Evolutionary conservation across 2,888 invertebrate species (phyloP), one percentile per base, ranked within the genome.

Genomic region (Phymatocera aterrima): DNA sequence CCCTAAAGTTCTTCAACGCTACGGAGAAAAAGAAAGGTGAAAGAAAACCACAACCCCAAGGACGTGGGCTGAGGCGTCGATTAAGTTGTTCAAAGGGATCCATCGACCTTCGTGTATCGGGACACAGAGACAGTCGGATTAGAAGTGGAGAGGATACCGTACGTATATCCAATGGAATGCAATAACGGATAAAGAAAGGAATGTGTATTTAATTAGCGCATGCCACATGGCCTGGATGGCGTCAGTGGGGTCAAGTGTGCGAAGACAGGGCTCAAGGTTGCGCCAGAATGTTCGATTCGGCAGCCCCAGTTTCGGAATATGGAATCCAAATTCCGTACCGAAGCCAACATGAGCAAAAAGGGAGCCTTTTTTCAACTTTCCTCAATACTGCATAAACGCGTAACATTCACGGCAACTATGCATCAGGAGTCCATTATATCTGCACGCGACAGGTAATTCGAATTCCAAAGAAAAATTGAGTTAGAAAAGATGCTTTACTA

Each of bases 51-150:
- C 15, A 15, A 34, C 12, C 43, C 68, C 18, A 24, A 60, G 40
- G 15, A 46, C 12, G 34, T 34, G 10, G 24, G 65, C 65, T 43
- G 24, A 68, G 43, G 12, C 68, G 46, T 68, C 68, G 28, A 68
- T 68, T 68, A 28, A 68, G 24, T 43, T 68, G 15, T 34, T 68
- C 18, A 31, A 68, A 68, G 46, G 68, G 5, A 40, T 46, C 15
- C 68, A 15, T 4, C 43, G 28, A 57, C 24, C 46, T 28, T 28
- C 24, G 15, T 12, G 21, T 46, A 40, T 12, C 24, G 24, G 46
- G 24, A 43, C 12, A 12, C 43, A 15, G 34, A 28, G 68, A 46
- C 12, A 21, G 28, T 46, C 24, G 1, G 46, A 68, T 68, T 68
- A 24, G 28, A 21, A 46, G 21, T n/a, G 8, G 40, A 18, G 15